Conservation (phyloP, 2,888 invertebrate genomes). For the Melinaea menophilus region DNA sequence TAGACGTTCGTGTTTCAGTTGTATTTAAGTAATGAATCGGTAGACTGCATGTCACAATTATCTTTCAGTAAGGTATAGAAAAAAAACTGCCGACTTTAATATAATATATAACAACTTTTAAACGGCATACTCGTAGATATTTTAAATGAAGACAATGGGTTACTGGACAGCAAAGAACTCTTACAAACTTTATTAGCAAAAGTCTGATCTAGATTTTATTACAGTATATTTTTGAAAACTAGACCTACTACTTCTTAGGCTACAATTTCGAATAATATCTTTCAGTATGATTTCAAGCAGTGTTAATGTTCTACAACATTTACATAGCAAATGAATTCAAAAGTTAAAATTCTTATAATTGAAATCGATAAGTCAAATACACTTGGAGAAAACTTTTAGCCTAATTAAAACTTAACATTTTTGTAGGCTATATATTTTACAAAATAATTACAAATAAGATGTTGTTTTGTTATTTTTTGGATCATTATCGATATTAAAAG, state of each 20-base stretch:
- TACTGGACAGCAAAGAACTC: not conserved
- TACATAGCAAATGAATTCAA: not conserved
- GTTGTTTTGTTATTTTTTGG: too few species aligned
- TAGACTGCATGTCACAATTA: too few species aligned
- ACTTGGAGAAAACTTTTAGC: not conserved
- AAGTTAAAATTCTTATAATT: slow-evolving; percentile 1
- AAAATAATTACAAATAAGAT: too few species aligned
- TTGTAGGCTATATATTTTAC: too few species aligned
- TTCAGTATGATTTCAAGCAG: not conserved
- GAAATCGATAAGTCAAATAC: not conserved
- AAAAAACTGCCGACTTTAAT: too few species aligned
- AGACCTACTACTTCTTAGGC: not conserved
- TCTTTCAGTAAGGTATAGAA: too few species aligned
- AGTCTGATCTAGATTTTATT: not conserved
- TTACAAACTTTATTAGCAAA: not conserved
- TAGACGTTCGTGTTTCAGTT: too few species aligned
- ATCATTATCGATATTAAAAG: too few species aligned
- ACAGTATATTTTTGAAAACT: not conserved
- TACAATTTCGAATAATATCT: slow-evolving; percentile 1
- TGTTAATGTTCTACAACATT: not conserved
- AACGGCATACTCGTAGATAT: too few species aligned
- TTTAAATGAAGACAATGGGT: not conserved
- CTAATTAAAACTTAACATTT: too few species aligned
- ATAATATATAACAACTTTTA: too few species aligned
- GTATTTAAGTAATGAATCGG: too few species aligned